These are phyloP conservation scores for Pyrrhia umbra DNA, from an alignment of 2,888 invertebrate genomes.

Conservation along the genomic window DNA sequence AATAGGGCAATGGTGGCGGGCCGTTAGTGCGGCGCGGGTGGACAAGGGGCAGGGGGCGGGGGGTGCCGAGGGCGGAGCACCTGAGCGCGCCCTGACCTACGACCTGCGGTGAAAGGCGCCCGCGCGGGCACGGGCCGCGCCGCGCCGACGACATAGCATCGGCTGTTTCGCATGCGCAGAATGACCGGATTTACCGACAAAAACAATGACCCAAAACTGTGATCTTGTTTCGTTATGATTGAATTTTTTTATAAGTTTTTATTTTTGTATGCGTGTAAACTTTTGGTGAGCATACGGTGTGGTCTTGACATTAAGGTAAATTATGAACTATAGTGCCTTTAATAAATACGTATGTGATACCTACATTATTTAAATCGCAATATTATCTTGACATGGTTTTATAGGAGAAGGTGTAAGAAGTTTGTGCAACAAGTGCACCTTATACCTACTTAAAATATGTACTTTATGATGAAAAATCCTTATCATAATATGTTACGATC, in stretches of 20 bases:
- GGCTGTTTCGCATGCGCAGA: slow-evolving; percentile 75
- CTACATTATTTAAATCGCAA: slow-evolving; percentile 1
- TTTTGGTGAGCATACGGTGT: slow-evolving; percentile 38
- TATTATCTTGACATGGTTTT: neutral
- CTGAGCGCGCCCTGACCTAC: slow-evolving; percentile 90
- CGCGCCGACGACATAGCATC: slow-evolving; percentile 79
- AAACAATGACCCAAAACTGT: slow-evolving; percentile 69
- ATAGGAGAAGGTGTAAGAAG: neutral
- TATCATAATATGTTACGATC: too few species aligned
- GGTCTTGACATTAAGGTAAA: slow-evolving; percentile 52
- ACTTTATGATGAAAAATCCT: too few species aligned
- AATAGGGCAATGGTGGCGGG: slow-evolving; percentile 87
- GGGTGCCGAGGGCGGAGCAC: slow-evolving; percentile 86
- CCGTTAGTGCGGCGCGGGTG: slow-evolving; percentile 75
- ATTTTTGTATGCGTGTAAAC: slow-evolving; percentile 12
- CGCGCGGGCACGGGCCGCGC: slow-evolving; percentile 78
- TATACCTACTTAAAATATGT: too few species aligned
- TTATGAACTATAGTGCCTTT: slow-evolving; percentile 38
- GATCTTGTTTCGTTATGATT: slow-evolving; percentile 58
- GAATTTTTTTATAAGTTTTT: slow-evolving; percentile 45
- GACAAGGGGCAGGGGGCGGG: slow-evolving; percentile 62
- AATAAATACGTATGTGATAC: slow-evolving; percentile 20
- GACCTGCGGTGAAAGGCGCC: slow-evolving; percentile 90
- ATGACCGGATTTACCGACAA: slow-evolving; percentile 77
- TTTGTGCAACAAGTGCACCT: neutral